Evolutionary conservation across 2,888 invertebrate genomes (phyloP).

Genomic region (Acheta domesticus): DNA sequence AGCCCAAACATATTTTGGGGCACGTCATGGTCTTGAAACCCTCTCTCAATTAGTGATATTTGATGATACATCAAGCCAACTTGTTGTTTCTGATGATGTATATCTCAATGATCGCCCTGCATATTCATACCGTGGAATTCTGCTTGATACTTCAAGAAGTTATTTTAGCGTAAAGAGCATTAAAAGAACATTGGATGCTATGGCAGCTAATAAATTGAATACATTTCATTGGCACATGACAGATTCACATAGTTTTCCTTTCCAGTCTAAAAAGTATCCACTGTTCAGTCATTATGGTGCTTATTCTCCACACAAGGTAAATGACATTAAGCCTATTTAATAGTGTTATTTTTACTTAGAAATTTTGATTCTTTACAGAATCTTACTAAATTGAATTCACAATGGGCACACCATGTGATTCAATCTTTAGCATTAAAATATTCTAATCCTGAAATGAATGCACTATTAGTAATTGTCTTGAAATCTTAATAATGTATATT

Average conservation of each 20-base stretch:
- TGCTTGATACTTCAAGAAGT: slow-evolving; percentile 79
- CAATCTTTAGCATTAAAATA: too few relatives aligned
- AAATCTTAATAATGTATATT: not conserved
- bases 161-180: slow-evolving; percentile 71
- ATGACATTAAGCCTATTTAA: not conserved
- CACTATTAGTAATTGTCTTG: not conserved
- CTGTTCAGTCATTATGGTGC: slow-evolving; percentile 73
- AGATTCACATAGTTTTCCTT: slow-evolving; percentile 92
- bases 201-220: slow-evolving; percentile 87
- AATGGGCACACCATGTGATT: not conserved
- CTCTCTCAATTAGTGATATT: slow-evolving; percentile 58
- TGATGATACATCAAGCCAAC: slow-evolving; percentile 45
- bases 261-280: slow-evolving; percentile 70
- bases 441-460: not conserved
- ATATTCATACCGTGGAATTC: slow-evolving; percentile 83
- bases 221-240: slow-evolving; percentile 94
- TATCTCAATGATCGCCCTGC: slow-evolving; percentile 71
- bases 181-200: slow-evolving; percentile 76
- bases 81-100: slow-evolving; percentile 61
- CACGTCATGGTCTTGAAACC: slow-evolving; percentile 65
- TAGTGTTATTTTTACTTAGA: not conserved
- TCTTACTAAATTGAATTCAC: not conserved
- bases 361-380: not conserved
- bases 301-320: slow-evolving; percentile 63
- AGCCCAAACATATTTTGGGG: slow-evolving; percentile 63